Percentiles rank a stretch among this genome's conserved stretches.
phyloP scores from a whole-genome alignment of 2,113 vertebrate genomes.

The Poeciliopsis turrubarensis region DNA sequence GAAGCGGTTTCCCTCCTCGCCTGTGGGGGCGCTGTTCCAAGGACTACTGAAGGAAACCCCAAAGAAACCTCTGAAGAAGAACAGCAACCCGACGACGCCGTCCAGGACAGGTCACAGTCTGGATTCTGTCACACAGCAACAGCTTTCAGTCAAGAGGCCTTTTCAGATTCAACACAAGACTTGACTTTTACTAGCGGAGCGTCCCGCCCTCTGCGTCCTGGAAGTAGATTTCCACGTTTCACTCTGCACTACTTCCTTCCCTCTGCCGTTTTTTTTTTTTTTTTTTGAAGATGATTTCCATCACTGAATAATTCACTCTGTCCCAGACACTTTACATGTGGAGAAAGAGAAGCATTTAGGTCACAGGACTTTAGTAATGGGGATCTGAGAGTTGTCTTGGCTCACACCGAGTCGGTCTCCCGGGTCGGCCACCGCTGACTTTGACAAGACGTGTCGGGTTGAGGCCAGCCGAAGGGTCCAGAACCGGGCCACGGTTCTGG shows the following conservation, averaged over 20 bases:
- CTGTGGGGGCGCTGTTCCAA: too few species aligned
- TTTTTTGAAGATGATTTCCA: slow-evolving; percentile 7
- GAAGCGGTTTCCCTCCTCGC: too few species aligned
- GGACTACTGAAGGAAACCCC: too few species aligned
- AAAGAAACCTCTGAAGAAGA: too few species aligned
- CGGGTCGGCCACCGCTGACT: not conserved
- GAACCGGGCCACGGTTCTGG: not conserved
- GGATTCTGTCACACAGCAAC: too few species aligned
- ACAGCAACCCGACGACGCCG: too few species aligned
- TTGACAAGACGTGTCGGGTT: not conserved
- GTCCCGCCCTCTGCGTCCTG: too few species aligned
- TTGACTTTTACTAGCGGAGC: too few species aligned
- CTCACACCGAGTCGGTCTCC: not conserved
- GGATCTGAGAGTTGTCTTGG: not conserved
- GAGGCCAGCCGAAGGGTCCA: not conserved
- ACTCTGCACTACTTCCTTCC: not conserved
- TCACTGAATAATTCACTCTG: slow-evolving; percentile 18
- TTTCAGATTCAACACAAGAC: too few species aligned
- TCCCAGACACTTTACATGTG: not conserved
- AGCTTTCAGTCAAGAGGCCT: too few species aligned
- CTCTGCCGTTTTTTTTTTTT: not conserved
- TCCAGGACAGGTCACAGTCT: too few species aligned
- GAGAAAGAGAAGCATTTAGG: not conserved
- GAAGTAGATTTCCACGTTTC: not conserved
- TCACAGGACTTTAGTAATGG: not conserved